These are phyloP conservation scores for Chymomyza fuscimana DNA, from an alignment of 2,888 invertebrate genomes.

Conservation along the genomic window DNA sequence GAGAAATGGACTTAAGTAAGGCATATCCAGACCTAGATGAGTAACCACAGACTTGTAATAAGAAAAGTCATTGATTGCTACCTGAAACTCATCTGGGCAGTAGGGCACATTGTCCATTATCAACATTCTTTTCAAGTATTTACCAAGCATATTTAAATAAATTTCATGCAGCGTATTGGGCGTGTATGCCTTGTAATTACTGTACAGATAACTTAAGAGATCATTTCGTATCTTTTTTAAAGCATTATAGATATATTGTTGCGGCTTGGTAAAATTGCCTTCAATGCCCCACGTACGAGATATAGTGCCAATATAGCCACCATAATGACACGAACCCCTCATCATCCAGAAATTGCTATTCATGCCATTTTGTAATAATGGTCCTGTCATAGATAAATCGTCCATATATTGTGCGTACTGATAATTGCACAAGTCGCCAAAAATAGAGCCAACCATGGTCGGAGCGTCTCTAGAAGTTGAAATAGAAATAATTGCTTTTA, in stretches of 20 bases:
- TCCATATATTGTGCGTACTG: slow-evolving; percentile 17
- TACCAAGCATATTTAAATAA: not conserved
- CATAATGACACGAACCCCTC: slow-evolving; percentile 46
- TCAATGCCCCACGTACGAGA: slow-evolving; percentile 47
- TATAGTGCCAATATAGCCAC: slow-evolving; percentile 47
- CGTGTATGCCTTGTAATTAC: not conserved
- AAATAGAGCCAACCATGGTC: slow-evolving; percentile 16
- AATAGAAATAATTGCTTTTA: slow-evolving; percentile 31
- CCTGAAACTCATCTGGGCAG: not conserved
- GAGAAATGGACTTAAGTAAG: slow-evolving; percentile 4
- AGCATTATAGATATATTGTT: slow-evolving; percentile 44
- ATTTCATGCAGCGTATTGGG: not conserved
- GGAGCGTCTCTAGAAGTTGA: not conserved
- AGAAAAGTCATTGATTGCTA: not conserved
- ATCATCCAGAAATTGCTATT: slow-evolving; percentile 37
- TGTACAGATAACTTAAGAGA: not conserved
- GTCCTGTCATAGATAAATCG: not conserved
- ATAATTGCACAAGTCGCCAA: slow-evolving; percentile 34
- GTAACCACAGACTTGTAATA: slow-evolving; percentile 25
- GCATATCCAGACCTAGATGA: slow-evolving; percentile 40
- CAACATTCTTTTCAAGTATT: not conserved
- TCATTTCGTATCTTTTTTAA: not conserved
- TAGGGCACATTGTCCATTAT: too few relatives aligned
- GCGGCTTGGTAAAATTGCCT: slow-evolving; percentile 45
- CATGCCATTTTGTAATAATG: not conserved